Conservation (phyloP, 2,797 vertebrate species). For the Poeciliopsis infans region DNA sequence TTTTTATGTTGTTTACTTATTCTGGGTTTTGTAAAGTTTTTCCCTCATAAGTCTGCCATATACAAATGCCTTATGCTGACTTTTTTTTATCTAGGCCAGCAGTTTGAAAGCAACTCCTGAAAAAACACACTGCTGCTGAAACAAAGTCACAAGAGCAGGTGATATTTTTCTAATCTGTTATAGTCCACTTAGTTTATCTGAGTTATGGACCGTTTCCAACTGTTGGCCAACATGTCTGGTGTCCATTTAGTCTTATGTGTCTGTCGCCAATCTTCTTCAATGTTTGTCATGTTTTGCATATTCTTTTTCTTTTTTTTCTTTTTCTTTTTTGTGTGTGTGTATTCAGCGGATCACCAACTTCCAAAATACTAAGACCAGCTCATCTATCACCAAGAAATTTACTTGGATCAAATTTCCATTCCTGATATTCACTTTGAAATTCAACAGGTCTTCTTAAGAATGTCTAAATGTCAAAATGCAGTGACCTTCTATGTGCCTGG, state of each 20-base stretch:
- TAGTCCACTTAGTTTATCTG: background rate
- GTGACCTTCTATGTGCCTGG: background rate
- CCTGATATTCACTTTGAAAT: background rate
- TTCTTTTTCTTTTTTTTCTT: no score
- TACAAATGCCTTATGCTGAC: background rate
- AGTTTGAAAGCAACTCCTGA: background rate
- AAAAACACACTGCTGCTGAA: background rate
- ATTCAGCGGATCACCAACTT: background rate
- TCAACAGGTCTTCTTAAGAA: background rate
- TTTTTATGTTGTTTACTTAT: background rate
- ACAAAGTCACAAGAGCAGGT: background rate
- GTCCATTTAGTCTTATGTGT: background rate
- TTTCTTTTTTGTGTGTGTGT: background rate
- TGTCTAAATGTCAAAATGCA: background rate
- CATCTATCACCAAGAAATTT: background rate
- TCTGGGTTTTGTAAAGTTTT: background rate
- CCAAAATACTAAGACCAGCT: background rate
- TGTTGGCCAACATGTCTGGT: background rate
- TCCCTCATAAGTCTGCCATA: background rate
- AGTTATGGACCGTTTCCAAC: background rate
- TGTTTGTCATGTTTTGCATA: background rate
- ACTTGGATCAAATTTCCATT: background rate
- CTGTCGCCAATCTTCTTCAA: background rate
- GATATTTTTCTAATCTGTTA: background rate
- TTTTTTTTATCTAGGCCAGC: background rate